These are phyloP conservation scores for Intellagama lesueurii DNA, from an alignment of 2,797 vertebrate species.

Conservation along the genomic window DNA sequence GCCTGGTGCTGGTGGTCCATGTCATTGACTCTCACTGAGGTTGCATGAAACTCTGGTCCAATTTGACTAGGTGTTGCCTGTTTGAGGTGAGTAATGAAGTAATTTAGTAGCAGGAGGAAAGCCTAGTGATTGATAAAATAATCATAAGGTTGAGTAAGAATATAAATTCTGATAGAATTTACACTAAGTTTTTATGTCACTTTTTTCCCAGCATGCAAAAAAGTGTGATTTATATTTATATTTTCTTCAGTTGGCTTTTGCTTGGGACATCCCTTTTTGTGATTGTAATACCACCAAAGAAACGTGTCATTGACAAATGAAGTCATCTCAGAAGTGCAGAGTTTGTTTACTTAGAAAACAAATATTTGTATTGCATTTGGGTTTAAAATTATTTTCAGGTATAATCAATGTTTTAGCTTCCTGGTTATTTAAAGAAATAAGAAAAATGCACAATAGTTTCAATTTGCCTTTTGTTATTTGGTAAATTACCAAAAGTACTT, in stretches of 20 bases:
- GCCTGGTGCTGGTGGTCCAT: not conserved
- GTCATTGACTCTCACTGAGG: not conserved
- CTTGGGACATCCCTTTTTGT: conserved; percentile 34
- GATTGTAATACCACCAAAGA: conserved; percentile 25
- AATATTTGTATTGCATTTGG: conserved; percentile 6
- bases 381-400: conserved; percentile 25
- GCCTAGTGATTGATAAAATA: conserved; percentile 47
- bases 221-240: not conserved
- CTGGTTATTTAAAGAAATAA: conserved; percentile 30
- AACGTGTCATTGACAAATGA: not conserved
- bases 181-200: conserved; percentile 35
- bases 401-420: not conserved
- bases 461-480: not conserved
- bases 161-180: not conserved
- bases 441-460: not conserved
- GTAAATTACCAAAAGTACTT: not conserved
- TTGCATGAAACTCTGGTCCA: conserved; percentile 20
- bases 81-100: conserved; percentile 73
- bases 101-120: conserved; percentile 40
- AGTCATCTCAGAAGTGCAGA: not conserved
- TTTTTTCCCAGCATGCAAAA: conserved; percentile 31
- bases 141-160: conserved; percentile 30
- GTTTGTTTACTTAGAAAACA: too few species aligned
- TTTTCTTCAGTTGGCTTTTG: conserved; percentile 5
- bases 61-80: conserved; percentile 67